Evolutionary conservation across 2,797 vertebrate species (phyloP).

Genomic region (Bucorvus abyssinicus): DNA sequence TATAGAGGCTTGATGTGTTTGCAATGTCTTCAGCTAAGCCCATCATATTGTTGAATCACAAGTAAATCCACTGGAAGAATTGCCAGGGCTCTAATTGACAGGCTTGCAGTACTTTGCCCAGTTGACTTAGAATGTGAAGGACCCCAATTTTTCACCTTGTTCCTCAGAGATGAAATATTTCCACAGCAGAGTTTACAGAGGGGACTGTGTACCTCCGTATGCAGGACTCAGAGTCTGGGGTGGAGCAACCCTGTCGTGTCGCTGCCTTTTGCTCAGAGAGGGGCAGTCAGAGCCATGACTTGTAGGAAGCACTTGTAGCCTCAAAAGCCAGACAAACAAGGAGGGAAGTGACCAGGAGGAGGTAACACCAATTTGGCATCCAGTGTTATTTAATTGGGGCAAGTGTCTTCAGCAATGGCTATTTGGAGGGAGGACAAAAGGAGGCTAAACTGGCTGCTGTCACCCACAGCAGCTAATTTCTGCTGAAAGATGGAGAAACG

Average conservation of each 20-base stretch:
- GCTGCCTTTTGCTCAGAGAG: background rate
- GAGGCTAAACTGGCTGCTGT: background rate
- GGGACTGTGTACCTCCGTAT: accelerated
- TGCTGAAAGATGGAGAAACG: background rate
- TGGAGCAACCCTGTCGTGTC: background rate
- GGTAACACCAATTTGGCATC: background rate
- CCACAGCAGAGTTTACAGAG: background rate
- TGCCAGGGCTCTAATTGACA: background rate
- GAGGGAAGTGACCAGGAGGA: background rate
- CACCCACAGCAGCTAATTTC: background rate
- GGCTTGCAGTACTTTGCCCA: background rate
- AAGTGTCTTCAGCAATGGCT: background rate
- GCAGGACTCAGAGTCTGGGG: background rate
- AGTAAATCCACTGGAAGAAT: background rate
- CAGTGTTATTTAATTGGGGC: background rate
- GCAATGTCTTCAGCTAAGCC: background rate
- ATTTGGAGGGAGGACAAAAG: background rate
- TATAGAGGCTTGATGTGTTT: accelerated
- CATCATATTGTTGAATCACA: background rate
- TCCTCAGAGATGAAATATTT: background rate
- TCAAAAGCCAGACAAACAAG: background rate
- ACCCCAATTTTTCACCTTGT: background rate
- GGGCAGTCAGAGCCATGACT: background rate
- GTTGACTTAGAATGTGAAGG: background rate
- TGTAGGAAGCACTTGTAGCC: background rate